These are phyloP conservation scores for Sinelater perroti DNA, from an alignment of 2,888 invertebrate species.

Conservation along the genomic window DNA sequence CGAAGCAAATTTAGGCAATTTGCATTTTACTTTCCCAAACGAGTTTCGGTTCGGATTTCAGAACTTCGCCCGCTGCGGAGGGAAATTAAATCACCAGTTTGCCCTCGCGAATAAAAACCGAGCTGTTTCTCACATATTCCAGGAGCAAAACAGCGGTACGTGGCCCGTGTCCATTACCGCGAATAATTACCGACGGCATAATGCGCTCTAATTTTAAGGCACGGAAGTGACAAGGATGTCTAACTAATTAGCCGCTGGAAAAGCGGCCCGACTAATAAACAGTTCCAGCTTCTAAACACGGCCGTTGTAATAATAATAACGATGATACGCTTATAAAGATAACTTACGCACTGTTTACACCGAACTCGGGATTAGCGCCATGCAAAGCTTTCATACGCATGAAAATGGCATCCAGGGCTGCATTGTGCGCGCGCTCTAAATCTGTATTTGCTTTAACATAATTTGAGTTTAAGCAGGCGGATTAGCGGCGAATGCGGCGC, in stretches of 20 bases:
- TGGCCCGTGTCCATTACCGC: conserved; percentile 1
- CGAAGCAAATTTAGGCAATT: no score
- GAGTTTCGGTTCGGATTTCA: no score
- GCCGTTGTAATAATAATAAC: conserved; percentile 17
- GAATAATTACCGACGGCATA: conserved; percentile 11
- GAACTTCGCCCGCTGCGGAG: no score
- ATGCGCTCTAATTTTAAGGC: conserved; percentile 17
- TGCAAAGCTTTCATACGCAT: conserved; percentile 7
- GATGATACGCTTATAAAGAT: conserved; percentile 14
- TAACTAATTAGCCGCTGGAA: conserved; percentile 18
- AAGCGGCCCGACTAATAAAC: conserved; percentile 14
- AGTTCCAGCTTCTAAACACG: conserved; percentile 19
- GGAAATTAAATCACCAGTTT: no score
- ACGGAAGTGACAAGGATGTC: conserved; percentile 17
- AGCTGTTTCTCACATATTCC: no score
- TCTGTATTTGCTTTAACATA: conserved; percentile 24
- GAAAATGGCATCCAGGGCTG: conserved; percentile 17
- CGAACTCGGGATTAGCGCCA: conserved; percentile 12
- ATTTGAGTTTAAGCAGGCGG: conserved; percentile 21
- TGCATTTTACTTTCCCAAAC: no score
- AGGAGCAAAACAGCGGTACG: background rate
- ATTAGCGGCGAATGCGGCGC: conserved; percentile 13
- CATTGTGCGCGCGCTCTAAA: conserved; percentile 18
- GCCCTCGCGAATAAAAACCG: no score
- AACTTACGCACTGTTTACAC: conserved; percentile 18